phyloP scores from a whole-genome alignment of 2,888 invertebrate genomes.

The Tetheella fluctuosa region DNA sequence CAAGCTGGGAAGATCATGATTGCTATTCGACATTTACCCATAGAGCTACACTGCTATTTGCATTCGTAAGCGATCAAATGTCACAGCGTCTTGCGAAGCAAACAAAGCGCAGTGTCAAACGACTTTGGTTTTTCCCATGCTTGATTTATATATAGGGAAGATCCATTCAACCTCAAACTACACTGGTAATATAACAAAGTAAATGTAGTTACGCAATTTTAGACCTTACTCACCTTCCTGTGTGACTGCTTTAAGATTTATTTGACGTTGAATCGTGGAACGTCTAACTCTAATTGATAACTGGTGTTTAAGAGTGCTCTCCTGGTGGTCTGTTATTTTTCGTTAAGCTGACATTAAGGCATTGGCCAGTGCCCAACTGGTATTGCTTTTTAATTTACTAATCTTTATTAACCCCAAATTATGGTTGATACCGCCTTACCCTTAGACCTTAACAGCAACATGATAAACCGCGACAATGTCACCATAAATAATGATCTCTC shows the following conservation, averaged over 20 bases:
- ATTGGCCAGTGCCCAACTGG: conserved; percentile 38
- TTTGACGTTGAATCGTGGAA: conserved; percentile 14
- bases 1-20: not conserved
- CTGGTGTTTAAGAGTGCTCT: conserved; percentile 7
- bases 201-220: conserved; percentile 23
- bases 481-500: conserved; percentile 64
- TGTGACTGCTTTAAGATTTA: conserved; percentile 15
- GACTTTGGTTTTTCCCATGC: conserved; percentile 55
- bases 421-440: conserved; percentile 27
- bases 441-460: conserved; percentile 40
- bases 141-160: conserved; percentile 59
- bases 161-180: conserved; percentile 52
- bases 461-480: conserved; percentile 56
- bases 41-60: conserved; percentile 26
- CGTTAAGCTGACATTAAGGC: conserved; percentile 17
- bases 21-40: conserved; percentile 19
- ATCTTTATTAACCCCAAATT: conserved; percentile 29
- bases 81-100: conserved; percentile 42
- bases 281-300: conserved; percentile 24
- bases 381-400: conserved; percentile 34
- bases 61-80: conserved; percentile 54
- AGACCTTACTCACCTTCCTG: conserved; percentile 1
- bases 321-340: conserved; percentile 39
- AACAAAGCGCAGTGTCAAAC: conserved; percentile 46
- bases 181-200: conserved; percentile 27